Evolutionary conservation across 2,113 vertebrate species (phyloP), one percentile per base, ranked within the genome.

Genomic region (Toxotes chatareus): DNA sequence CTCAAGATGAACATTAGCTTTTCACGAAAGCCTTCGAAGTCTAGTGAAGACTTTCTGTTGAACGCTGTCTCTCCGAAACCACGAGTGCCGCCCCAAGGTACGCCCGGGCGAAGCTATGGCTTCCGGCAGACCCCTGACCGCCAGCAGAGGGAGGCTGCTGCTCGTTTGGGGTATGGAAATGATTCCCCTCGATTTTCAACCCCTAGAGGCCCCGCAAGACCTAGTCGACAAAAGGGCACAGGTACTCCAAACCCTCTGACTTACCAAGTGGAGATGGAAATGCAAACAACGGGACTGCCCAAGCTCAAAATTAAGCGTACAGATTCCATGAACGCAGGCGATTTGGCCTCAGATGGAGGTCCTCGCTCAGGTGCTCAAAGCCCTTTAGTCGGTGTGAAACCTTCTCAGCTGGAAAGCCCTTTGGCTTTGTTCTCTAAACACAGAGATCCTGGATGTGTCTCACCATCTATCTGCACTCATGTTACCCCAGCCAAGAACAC

Each of bases 181-280:
- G 69, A 85, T 0, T 59, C 40, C 0, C 73, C 90, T 11, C 82
- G 56, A 13, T 86, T 93, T 55, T 92, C 94, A 0, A 85, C 94
- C 47, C 91, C 95, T 0, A 80, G 88, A 70, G 67, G 82, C 31
- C 76, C 72, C 0, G 47, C 80, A 32, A 74, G 73, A 49, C 70
- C 14, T 46, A 32, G 60, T 73, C 66, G n/a, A 17, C 2, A 9
- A 65, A 90, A 78, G 51, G 82, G 68, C 10, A 8, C 0, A 0
- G 34, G 31, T 6, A 56, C 89, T 27, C 78, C 76, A 3, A 89
- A 87, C 27, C 38, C 93, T 0, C 91, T 92, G 0, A 93, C 94
- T 0, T 99, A 98, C 0, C 94, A 97, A 63, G 96, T 98, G 1
- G 96, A 99, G 77, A 89, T 99, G 67, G 96, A 98, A 80, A 97